phyloP scores from a whole-genome alignment of 2,113 vertebrate genomes.

The Callospermophilus lateralis region DNA sequence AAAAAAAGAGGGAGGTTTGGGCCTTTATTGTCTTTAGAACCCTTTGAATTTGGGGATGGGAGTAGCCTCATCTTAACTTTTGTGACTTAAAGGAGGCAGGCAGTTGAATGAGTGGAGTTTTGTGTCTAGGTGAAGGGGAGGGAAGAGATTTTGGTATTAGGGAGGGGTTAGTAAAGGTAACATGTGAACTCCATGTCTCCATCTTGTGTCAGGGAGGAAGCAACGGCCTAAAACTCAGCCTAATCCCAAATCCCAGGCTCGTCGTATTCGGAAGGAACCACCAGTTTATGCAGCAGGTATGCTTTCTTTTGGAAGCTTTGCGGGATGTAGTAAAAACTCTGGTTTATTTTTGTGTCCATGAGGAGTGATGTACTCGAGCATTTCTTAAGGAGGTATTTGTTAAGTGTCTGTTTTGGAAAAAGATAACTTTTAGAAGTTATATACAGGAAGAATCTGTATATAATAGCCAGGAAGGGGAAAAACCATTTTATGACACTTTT shows the following conservation, averaged over 20 bases:
- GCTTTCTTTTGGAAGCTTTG: constrained; percentile 3
- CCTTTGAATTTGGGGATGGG: neutral
- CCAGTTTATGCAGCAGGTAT: constrained; percentile 91
- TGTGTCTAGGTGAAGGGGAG: neutral
- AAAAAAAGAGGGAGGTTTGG: too few species aligned
- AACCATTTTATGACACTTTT: constrained; percentile 9
- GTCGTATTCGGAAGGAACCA: constrained; percentile 88
- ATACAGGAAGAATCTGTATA: neutral
- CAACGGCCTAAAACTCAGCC: constrained; percentile 80
- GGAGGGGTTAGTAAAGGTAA: neutral
- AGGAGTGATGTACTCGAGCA: neutral
- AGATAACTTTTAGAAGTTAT: constrained; percentile 16
- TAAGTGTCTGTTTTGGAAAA: neutral
- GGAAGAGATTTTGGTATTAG: constrained; percentile 1
- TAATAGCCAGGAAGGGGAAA: neutral
- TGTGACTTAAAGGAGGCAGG: neutral
- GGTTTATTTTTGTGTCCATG: neutral
- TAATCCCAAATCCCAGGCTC: constrained; percentile 84
- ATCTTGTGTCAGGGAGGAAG: constrained; percentile 84
- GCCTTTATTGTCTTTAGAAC: neutral
- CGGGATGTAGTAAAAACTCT: neutral
- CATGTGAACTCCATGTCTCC: constrained; percentile 68
- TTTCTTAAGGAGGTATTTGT: constrained; percentile 22
- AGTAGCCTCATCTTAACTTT: neutral
- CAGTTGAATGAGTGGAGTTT: neutral